Base-by-base conservation (phyloP, 2,113 vertebrate species). In the Zootoca vivipara region DNA sequence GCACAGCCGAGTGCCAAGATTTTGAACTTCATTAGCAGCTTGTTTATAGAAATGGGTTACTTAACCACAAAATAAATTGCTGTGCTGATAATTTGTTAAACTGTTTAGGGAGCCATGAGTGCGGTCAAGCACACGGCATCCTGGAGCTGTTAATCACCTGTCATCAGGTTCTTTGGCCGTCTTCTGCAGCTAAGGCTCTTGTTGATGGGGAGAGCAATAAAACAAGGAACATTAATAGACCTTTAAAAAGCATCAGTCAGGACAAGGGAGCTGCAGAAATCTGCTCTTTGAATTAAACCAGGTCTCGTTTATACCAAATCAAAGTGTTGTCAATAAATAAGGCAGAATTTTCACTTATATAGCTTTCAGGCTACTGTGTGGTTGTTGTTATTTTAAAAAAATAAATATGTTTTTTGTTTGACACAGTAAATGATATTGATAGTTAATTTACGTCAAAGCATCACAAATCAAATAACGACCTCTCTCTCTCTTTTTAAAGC, bases 101-200 rank as follows among this genome's bases (percentile, higher is more conserved):
- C 90, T 94, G 90, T 89, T 94, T 84, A 78, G 1, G 72, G 89
- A 95, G 92, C 93, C 88, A 88, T 88, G 92, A 94, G 89, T 93
- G 94, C 90, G 89, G 93, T 96, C 89, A 94, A 91, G 87, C 91
- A 95, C 89, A 65, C 40, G 52, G 91, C 92, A 91, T 94, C 90
- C 93, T 92, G 89, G 92, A 93, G 91, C 91, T 96, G 94, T 96
- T 95, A 95, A 96, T 96, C 93, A 95, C 92, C 91, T 94, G 90
- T 92, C 92, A 94, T 87, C 56, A 0, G 88, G 88, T 83, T 92
- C 92, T 92, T 89, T 86, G 67, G 89, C 82, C 16, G 26, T 93
- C 94, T 85, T 93, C 89, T 93, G 92, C 92, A 93, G 87, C 79
- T 92, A 92, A 88, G 1, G 82, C 82, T 82, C 90, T 92, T 91